Evolutionary conservation across 1,140 invertebrate genomes (phyloP).

Genomic region (Bombus sylvicola): DNA sequence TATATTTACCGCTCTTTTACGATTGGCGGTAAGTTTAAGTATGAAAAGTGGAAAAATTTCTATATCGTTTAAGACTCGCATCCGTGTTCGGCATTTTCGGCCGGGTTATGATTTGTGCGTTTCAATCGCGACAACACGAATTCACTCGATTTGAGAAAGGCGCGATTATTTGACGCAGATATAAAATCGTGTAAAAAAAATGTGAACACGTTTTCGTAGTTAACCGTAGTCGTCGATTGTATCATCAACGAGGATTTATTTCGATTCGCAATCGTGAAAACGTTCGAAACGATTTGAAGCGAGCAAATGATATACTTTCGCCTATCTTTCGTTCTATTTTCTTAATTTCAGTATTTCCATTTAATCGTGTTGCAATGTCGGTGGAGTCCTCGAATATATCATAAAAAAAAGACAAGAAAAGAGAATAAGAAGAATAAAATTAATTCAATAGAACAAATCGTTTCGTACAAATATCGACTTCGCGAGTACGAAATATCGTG

Average conservation of each 20-base stretch:
- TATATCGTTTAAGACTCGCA: not conserved
- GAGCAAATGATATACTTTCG: not conserved
- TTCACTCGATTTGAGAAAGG: not conserved
- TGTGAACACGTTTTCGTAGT: constrained; percentile 14
- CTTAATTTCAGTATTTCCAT: not conserved
- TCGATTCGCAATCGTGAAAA: constrained; percentile 14
- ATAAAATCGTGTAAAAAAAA: constrained; percentile 44
- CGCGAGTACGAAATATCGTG: not conserved
- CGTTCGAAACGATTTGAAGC: not conserved
- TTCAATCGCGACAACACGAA: constrained; percentile 17
- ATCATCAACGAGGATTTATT: not conserved
- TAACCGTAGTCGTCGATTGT: not conserved
- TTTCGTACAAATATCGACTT: constrained; percentile 13
- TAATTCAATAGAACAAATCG: constrained; percentile 6
- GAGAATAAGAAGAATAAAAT: not conserved
- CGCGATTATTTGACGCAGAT: constrained; percentile 1
- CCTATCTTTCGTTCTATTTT: not conserved
- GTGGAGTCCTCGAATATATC: constrained; percentile 1
- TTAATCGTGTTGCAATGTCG: not conserved
- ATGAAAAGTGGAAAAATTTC: constrained; percentile 48
- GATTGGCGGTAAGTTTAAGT: not conserved
- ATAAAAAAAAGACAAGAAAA: not conserved
- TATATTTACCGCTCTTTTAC: not conserved
- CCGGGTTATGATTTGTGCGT: constrained; percentile 27
- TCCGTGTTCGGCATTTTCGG: not conserved